phyloP scores from a whole-genome alignment of 2,113 vertebrate species.

The Vireo altiloquus region DNA sequence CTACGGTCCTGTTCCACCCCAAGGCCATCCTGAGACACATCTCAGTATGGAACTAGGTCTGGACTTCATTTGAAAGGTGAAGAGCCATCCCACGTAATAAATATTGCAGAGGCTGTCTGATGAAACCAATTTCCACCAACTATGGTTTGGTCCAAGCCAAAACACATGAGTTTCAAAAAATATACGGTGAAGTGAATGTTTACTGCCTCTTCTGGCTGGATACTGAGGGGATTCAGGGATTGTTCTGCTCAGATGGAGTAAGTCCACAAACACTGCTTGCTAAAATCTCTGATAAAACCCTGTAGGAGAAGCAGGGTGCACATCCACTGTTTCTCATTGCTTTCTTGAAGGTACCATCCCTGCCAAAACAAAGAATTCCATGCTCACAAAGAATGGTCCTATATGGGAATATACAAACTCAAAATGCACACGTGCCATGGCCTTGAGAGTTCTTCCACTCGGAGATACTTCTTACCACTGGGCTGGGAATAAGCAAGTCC shows the following conservation, averaged over 20 bases:
- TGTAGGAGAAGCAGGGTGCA: not conserved
- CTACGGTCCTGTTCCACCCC: not conserved
- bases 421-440: not conserved
- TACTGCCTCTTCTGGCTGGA: not conserved
- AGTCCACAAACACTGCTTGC: not conserved
- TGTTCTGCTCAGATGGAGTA: not conserved
- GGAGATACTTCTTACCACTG: not conserved
- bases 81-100: not conserved
- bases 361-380: not conserved
- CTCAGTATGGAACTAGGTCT: not conserved
- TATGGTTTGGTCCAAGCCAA: not conserved
- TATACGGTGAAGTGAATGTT: not conserved
- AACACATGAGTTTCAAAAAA: fast-evolving
- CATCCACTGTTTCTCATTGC: not conserved
- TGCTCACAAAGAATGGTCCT: not conserved
- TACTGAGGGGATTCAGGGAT: not conserved
- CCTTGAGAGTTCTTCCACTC: not conserved
- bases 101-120: not conserved
- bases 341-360: not conserved
- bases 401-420: not conserved
- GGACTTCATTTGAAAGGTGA: not conserved
- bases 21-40: not conserved
- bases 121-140: not conserved
- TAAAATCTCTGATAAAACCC: not conserved
- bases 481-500: not conserved